These are phyloP conservation scores for Bolborhynchus lineola DNA, from an alignment of 2,113 vertebrate species.

Conservation along the genomic window DNA sequence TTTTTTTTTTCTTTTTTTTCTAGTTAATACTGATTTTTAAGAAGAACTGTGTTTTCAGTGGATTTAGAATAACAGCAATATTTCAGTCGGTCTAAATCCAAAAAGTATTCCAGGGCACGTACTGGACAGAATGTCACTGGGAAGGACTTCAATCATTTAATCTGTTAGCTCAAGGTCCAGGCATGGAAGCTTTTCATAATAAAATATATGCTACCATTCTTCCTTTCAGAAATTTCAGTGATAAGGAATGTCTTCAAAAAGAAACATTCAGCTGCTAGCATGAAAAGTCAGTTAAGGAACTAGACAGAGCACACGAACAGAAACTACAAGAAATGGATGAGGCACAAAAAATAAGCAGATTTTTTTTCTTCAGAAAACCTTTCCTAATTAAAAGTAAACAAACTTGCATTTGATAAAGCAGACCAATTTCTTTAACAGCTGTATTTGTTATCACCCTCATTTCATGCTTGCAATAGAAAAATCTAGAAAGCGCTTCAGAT, in stretches of 20 bases:
- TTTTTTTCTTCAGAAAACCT: background rate
- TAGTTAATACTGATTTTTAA: background rate
- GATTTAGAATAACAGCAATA: background rate
- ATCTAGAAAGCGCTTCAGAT: background rate
- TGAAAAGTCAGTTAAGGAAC: background rate
- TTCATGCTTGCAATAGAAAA: constrained; percentile 1
- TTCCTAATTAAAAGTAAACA: constrained; percentile 47
- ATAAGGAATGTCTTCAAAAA: background rate
- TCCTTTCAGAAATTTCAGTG: background rate
- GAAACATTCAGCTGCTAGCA: background rate
- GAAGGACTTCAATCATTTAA: background rate
- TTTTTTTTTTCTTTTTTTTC: background rate
- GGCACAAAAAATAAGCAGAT: background rate
- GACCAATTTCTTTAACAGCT: background rate
- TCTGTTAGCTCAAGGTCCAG: background rate
- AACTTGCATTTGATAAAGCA: constrained; percentile 13
- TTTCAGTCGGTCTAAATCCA: background rate
- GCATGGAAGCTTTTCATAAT: background rate
- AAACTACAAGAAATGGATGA: background rate
- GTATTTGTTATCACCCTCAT: background rate
- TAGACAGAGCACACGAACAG: background rate
- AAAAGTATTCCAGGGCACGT: background rate
- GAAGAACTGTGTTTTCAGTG: background rate
- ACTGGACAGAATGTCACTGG: background rate
- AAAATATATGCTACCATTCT: background rate